Base-by-base conservation (phyloP, 2,888 invertebrate species). In the Clitarchus hookeri region DNA sequence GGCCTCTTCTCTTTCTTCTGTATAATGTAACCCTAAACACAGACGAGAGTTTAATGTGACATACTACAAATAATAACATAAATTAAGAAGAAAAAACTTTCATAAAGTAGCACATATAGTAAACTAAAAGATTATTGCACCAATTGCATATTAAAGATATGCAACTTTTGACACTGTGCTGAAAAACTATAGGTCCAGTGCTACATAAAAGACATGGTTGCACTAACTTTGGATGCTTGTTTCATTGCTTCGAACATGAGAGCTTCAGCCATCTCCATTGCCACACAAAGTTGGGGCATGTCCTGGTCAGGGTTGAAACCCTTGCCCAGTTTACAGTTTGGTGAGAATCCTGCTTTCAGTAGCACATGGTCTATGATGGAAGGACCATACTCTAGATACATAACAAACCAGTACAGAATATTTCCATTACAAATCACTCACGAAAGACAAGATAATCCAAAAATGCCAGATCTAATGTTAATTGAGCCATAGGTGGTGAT, bases 321-420 rank as follows among this genome's bases (percentile, higher is more conserved):
- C 91, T 95, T 95, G 6, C 94, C 93, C 84, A 95, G 91, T 91
- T 94, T 94, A 84, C 92, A 92, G 79, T 93, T 93, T 4, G 94
- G 91, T 0, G 92, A 89, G 88, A 98, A 94, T 53, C 96, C 96
- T 87, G 94, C 93, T 89, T 94, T 93, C 27, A 95, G 90, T 4
- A 99, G 92, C n/a, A 96, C 95, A 91, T 99, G 99, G 89, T 99
- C 98, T 88, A 99, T 95, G 78, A 99, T 92, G 0, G 98, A 94
- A 27, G 98, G 95, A 8, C 99, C 99, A 93, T 96, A 99, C 91
- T 97, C 98, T 94, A 91, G 11, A 90, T 90, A 86, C 86, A 87
- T 88, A 87, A 86, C 25, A 27, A 48, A 48, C 12, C 36, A 36
- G 11, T 48, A 16, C 16, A 48, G 13, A n/a, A 19, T 26, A 83